A percentile compares a stretch with the other conserved stretches of the same genome.
These are phyloP conservation scores for Pachyrhynchus sulphureomaculatus DNA, from an alignment of 1,140 invertebrate genomes.

Conservation along the genomic window DNA sequence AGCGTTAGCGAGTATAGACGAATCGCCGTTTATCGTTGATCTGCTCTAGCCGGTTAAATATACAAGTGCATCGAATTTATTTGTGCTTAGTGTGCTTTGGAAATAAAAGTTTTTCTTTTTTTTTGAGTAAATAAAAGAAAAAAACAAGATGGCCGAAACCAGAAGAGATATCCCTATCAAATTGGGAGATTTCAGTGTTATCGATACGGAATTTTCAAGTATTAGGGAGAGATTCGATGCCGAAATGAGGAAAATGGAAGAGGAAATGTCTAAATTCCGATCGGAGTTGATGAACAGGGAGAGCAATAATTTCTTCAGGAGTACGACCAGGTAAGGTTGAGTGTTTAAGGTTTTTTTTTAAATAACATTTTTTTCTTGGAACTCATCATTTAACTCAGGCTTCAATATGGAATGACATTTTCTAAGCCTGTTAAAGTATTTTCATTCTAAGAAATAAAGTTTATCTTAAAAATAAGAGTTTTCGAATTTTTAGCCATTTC, in stretches of 20 bases:
- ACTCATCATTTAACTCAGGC: too few relatives aligned
- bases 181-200: constrained; percentile 90
- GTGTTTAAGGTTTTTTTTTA: background rate
- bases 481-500: too few relatives aligned
- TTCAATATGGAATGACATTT: too few relatives aligned
- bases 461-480: too few relatives aligned
- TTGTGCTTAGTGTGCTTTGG: background rate
- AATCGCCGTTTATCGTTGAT: background rate
- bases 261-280: constrained; percentile 95
- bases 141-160: constrained; percentile 52
- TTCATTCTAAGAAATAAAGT: too few relatives aligned
- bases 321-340: constrained; percentile 69
- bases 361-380: background rate
- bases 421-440: too few relatives aligned
- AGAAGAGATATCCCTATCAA: constrained; percentile 91
- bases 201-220: constrained; percentile 94
- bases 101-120: constrained; percentile 5
- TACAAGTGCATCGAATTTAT: background rate
- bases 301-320: constrained; percentile 87
- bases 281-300: constrained; percentile 90
- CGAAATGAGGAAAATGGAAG: constrained; percentile 98
- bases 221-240: constrained; percentile 93
- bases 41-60: constrained; percentile 17
- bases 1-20: constrained; percentile 2
- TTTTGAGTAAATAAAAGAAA: background rate